Evolutionary conservation across 2,888 invertebrate species (phyloP).

Genomic region (Synanthedon tipuliformis): DNA sequence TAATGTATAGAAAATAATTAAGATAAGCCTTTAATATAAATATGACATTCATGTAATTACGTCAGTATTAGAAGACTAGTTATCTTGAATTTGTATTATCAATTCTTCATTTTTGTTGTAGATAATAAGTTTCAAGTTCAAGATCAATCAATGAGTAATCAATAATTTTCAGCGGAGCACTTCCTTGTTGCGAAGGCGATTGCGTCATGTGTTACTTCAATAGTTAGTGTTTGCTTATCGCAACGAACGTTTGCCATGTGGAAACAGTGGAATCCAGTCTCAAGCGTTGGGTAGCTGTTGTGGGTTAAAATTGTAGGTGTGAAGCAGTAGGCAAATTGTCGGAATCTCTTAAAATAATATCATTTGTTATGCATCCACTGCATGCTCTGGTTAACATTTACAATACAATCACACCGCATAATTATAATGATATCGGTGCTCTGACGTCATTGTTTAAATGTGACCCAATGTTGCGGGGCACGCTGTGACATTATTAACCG

Average conservation of each 20-base stretch:
- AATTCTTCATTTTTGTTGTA: too few species aligned
- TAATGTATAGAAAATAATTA: too few species aligned
- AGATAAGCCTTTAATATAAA: too few species aligned
- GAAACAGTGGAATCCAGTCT: not conserved
- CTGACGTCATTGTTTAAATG: slow-evolving; percentile 15
- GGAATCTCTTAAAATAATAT: not conserved
- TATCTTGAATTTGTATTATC: too few species aligned
- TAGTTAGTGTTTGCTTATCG: slow-evolving; percentile 2
- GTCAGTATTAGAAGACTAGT: too few species aligned
- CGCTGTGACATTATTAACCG: slow-evolving; percentile 9
- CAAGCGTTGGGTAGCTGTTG: not conserved
- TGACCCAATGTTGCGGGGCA: slow-evolving; percentile 5
- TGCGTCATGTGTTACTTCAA: slow-evolving; percentile 14
- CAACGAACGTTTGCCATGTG: slow-evolving; percentile 4
- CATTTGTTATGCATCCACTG: not conserved
- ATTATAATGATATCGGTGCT: not conserved
- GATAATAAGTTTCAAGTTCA: too few species aligned
- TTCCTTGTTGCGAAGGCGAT: slow-evolving; percentile 14
- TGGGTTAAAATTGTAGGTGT: not conserved
- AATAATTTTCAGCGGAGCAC: slow-evolving; percentile 16
- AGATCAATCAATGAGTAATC: slow-evolving; percentile 7
- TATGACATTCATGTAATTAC: too few species aligned
- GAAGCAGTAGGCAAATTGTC: not conserved
- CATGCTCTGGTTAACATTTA: too few species aligned
- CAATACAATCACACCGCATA: too few species aligned